These are phyloP conservation scores for Turnix velox DNA, from an alignment of 2,113 vertebrate species.

Conservation along the genomic window DNA sequence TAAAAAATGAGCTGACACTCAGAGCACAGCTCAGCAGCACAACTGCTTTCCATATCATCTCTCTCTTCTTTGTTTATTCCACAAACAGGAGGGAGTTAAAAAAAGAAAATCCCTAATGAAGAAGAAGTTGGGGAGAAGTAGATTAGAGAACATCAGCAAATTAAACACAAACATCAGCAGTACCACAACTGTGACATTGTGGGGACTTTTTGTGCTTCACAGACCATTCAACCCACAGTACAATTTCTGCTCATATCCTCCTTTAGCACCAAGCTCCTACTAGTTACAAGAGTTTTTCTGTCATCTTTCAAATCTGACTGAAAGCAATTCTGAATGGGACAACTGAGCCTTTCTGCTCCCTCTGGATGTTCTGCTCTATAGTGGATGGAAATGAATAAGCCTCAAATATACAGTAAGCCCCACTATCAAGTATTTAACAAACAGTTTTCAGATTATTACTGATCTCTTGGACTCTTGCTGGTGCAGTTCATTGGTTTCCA, in stretches of 20 bases:
- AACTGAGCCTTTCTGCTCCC: constrained; percentile 17
- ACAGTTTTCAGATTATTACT: not conserved
- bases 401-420: not conserved
- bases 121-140: constrained; percentile 6
- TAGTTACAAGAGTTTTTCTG: not conserved
- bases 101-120: not conserved
- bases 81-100: not conserved
- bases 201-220: not conserved
- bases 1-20: constrained; percentile 30
- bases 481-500: not conserved
- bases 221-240: not conserved
- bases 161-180: not conserved
- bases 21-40: constrained; percentile 69
- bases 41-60: constrained; percentile 66
- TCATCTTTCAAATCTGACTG: not conserved
- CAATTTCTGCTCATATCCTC: not conserved
- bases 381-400: not conserved
- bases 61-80: not conserved
- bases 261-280: not conserved
- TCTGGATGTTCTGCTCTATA: not conserved
- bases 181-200: not conserved
- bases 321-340: not conserved
- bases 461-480: not conserved
- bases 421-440: not conserved
- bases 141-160: not conserved